These are phyloP conservation scores for Pterostichus niger DNA, from an alignment of 2,888 invertebrate species.

Conservation along the genomic window DNA sequence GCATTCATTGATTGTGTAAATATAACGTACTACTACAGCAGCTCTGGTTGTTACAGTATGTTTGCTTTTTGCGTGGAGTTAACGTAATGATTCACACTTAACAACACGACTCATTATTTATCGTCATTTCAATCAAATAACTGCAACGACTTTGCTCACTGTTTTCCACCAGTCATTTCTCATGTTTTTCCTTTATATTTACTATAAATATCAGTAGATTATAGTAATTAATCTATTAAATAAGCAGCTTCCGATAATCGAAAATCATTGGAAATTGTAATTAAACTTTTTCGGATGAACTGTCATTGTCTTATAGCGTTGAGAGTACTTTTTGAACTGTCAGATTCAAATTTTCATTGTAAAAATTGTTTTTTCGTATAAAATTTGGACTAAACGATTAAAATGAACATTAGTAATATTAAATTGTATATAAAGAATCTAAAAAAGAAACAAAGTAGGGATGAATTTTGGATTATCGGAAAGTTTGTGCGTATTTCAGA, in stretches of 20 bases:
- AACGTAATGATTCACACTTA: slow-evolving; percentile 60
- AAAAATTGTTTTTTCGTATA: no score
- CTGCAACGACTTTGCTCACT: no score
- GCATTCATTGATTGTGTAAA: slow-evolving; percentile 72
- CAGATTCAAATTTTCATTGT: no score
- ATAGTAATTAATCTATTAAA: no score
- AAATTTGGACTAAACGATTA: no score
- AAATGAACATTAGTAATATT: background rate
- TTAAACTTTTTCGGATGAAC: no score
- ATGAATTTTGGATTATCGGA: background rate
- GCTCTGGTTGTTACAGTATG: slow-evolving; percentile 64
- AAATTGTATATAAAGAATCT: background rate
- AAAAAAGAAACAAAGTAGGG: background rate
- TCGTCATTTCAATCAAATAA: background rate
- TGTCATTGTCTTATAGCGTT: no score
- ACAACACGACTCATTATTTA: background rate
- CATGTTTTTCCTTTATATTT: background rate
- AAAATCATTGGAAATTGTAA: no score
- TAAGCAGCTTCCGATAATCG: no score
- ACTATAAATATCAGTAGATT: background rate
- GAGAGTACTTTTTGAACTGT: no score
- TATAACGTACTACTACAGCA: slow-evolving; percentile 68
- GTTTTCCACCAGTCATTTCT: no score
- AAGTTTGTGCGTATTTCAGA: slow-evolving; percentile 7
- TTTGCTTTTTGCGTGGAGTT: slow-evolving; percentile 64